Base-by-base conservation (phyloP, 2,888 invertebrate genomes). In the Pachliopta kotzebuea region DNA sequence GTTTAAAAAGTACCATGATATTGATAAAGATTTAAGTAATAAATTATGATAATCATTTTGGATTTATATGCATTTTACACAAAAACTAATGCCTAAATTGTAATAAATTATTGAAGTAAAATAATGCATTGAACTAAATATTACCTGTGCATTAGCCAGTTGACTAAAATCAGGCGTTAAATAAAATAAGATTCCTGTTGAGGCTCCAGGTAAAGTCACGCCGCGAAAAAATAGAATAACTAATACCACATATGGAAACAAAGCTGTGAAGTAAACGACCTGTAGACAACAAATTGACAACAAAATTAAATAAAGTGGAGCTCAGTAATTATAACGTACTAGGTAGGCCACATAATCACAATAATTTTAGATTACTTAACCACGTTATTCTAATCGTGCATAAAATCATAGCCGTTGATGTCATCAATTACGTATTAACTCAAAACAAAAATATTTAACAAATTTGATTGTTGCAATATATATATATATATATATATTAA, bases 191-290 rank as follows among this genome's bases (percentile, higher is more conserved):
- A 97, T 95, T 2, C 97, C 97, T 49, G 95, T 94, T 1, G 93
- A 89, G 11, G 96, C 96, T 18, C 97, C 97, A 0, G 96, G 96
- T 60, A 97, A 86, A 1, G 96, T 95, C 7, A 96, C 94, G 0
- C 96, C 96, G 2, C 97, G 94, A 68, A 96, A 93, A 74, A 97
- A 95, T 63, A 97, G 86, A 73, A 96, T 94, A 24, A 95, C 94
- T 74, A 96, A 83, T 23, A 96, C 95, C 58, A 95, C 93, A 77
- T 96, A 96, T 6, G 96, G 96, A 73, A 96, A 95, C 18, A 96
- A 88, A 20, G 95, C 96, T 26, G 95, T 96, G 75, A 95, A 95
- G 78, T 96, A 96, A 23, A 95, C 95, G 63, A 95, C 95, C 93
- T 93, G 74, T 26, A 80, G 79, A 70, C 60, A 68, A 56, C 31